Conservation (phyloP, 92 coral and sea anemone species). For the Pocillopora meandrina region DNA sequence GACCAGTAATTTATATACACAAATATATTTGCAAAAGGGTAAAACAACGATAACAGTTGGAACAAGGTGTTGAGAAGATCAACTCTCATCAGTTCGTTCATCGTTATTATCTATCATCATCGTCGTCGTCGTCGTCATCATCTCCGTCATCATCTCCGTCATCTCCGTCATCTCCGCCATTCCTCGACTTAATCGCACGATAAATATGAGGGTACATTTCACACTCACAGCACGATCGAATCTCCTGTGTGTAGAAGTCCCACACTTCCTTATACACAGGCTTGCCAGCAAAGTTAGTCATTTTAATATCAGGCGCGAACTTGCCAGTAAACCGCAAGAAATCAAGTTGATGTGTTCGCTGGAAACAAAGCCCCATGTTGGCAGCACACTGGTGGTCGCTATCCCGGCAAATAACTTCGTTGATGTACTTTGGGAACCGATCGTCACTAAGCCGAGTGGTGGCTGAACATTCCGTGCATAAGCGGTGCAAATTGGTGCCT, state of each 20-base stretch:
- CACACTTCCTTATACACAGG: slow-evolving; percentile 55
- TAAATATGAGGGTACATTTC: slow-evolving; percentile 25
- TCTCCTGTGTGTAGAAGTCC: slow-evolving; percentile 51
- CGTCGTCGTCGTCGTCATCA: no score
- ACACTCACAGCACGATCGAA: slow-evolving; percentile 66
- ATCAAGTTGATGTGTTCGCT: neutral
- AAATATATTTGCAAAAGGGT: no score
- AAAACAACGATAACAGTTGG: no score
- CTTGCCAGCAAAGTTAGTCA: neutral
- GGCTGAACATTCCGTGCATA: slow-evolving; percentile 37
- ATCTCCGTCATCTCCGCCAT: neutral
- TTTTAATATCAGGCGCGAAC: slow-evolving; percentile 9
- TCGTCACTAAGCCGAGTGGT: slow-evolving; percentile 29
- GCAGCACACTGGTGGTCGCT: slow-evolving; percentile 20
- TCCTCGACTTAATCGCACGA: neutral
- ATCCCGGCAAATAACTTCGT: slow-evolving; percentile 46
- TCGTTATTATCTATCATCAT: neutral
- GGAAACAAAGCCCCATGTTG: slow-evolving; percentile 21
- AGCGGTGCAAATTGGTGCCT: slow-evolving; percentile 12
- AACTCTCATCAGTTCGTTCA: neutral
- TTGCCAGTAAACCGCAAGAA: slow-evolving; percentile 25
- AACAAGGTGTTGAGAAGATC: neutral
- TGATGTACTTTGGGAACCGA: slow-evolving; percentile 34
- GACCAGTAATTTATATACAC: no score
- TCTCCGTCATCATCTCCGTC: neutral